These are phyloP conservation scores for Oncorhynchus mykiss DNA, from an alignment of 2,113 vertebrate genomes.

Conservation along the genomic window DNA sequence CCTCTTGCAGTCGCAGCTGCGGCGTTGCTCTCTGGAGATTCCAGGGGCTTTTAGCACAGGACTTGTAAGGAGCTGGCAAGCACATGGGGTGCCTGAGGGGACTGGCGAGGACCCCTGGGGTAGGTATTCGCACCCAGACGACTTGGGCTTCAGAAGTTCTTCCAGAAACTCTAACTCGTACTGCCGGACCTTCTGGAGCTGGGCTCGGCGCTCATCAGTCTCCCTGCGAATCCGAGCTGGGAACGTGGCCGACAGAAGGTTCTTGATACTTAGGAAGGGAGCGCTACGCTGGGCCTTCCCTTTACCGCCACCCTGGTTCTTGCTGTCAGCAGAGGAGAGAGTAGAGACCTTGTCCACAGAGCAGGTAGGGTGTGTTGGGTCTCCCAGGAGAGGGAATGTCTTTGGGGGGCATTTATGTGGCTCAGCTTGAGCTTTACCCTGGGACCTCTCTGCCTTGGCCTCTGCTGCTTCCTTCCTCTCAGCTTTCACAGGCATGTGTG, in stretches of 20 bases:
- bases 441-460: slow-evolving; percentile 68
- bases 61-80: slow-evolving; percentile 91
- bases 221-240: slow-evolving; percentile 91
- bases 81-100: slow-evolving; percentile 85
- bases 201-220: slow-evolving; percentile 91
- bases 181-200: slow-evolving; percentile 95
- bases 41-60: slow-evolving; percentile 92
- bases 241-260: slow-evolving; percentile 93
- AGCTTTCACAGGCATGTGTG: slow-evolving; percentile 70
- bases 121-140: slow-evolving; percentile 82
- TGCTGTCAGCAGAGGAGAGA: slow-evolving; percentile 73
- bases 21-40: slow-evolving; percentile 91
- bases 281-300: slow-evolving; percentile 82
- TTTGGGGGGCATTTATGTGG: slow-evolving; percentile 74
- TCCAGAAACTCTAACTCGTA: slow-evolving; percentile 98
- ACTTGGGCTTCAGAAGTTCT: slow-evolving; percentile 93
- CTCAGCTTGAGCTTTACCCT: slow-evolving; percentile 69
- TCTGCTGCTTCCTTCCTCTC: slow-evolving; percentile 78
- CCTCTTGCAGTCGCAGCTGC: slow-evolving; percentile 96
- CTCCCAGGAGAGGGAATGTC: slow-evolving; percentile 73
- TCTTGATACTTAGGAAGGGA: slow-evolving; percentile 86
- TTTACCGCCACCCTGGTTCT: slow-evolving; percentile 77
- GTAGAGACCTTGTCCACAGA: slow-evolving; percentile 75
- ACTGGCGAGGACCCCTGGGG: slow-evolving; percentile 87
- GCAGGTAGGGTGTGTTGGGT: slow-evolving; percentile 65